Evolutionary conservation across 1,140 invertebrate species (phyloP).

Genomic region (Pseudachorutes palmiensis): DNA sequence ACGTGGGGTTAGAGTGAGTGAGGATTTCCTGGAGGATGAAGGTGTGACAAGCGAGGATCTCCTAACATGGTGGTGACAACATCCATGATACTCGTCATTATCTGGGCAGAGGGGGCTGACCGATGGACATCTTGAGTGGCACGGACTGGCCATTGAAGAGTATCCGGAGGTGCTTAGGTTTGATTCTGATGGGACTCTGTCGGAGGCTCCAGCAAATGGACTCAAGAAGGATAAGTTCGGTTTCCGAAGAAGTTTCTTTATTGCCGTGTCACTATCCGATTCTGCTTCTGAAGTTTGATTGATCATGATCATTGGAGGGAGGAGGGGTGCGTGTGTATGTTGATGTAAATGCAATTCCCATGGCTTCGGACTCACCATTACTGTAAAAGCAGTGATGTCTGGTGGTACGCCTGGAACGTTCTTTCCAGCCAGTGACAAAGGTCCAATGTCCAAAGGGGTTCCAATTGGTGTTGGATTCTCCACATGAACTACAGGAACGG

Average conservation of each 20-base stretch:
- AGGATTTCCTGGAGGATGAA: conserved; percentile 30
- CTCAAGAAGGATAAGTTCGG: conserved; percentile 63
- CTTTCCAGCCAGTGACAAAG: neutral
- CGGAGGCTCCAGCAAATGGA: conserved; percentile 62
- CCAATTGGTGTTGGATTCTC: conserved; percentile 29
- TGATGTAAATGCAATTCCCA: conserved; percentile 17
- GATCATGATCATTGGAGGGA: conserved; percentile 62
- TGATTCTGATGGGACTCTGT: conserved; percentile 64
- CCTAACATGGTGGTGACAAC: neutral
- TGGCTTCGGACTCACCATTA: conserved; percentile 21
- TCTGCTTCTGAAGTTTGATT: conserved; percentile 64
- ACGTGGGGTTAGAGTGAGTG: conserved; percentile 17
- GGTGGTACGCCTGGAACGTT: neutral
- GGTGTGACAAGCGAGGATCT: conserved; percentile 42
- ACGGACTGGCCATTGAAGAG: conserved; percentile 68
- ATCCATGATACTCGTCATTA: conserved; percentile 51
- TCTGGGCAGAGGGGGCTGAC: conserved; percentile 64
- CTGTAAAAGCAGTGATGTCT: neutral
- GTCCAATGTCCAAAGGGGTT: neutral
- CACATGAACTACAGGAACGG: conserved; percentile 28
- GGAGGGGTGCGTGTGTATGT: conserved; percentile 42
- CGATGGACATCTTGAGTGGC: conserved; percentile 64
- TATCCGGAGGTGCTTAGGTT: conserved; percentile 74
- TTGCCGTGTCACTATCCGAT: conserved; percentile 54
- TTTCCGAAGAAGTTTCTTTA: conserved; percentile 26